Conservation (phyloP, 1,140 invertebrate species). For the Armadillidium nasatum region DNA sequence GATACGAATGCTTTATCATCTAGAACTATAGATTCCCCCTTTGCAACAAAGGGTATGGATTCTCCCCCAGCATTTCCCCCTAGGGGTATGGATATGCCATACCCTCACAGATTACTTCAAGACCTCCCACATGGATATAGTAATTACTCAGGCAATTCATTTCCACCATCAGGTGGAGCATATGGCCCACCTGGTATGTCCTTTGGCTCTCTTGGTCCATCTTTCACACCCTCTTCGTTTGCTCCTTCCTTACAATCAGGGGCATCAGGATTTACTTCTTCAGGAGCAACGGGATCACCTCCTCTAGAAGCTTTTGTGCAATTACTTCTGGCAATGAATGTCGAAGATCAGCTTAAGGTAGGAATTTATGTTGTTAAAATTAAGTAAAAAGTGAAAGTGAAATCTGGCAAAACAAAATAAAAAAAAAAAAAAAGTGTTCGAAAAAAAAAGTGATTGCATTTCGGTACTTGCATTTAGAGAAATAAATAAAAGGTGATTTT, state of each 20-base stretch:
- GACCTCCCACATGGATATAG: constrained; percentile 38
- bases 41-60: constrained; percentile 11
- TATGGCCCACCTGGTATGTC: constrained; percentile 40
- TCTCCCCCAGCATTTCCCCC: constrained; percentile 38
- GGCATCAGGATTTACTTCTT: constrained; percentile 37
- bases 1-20: constrained; percentile 31
- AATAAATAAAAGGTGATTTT: not conserved
- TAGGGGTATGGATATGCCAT: constrained; percentile 40
- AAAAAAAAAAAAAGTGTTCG: too few relatives aligned
- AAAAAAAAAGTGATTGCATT: too few relatives aligned
- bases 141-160: constrained; percentile 40
- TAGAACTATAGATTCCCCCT: constrained; percentile 32
- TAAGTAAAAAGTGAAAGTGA: too few relatives aligned
- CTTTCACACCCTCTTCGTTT: constrained; percentile 39
- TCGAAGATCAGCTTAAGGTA: constrained; percentile 45
- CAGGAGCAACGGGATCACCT: constrained; percentile 38
- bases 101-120: constrained; percentile 36
- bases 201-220: constrained; percentile 40
- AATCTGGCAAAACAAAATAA: too few relatives aligned
- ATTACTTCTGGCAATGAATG: constrained; percentile 44
- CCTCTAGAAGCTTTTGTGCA: constrained; percentile 44
- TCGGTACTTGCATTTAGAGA: not conserved
- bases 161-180: constrained; percentile 40
- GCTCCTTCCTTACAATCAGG: constrained; percentile 35
- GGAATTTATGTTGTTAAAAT: not conserved